These are phyloP conservation scores for Strix occidentalis DNA, from an alignment of 2,797 vertebrate species.

Conservation along the genomic window DNA sequence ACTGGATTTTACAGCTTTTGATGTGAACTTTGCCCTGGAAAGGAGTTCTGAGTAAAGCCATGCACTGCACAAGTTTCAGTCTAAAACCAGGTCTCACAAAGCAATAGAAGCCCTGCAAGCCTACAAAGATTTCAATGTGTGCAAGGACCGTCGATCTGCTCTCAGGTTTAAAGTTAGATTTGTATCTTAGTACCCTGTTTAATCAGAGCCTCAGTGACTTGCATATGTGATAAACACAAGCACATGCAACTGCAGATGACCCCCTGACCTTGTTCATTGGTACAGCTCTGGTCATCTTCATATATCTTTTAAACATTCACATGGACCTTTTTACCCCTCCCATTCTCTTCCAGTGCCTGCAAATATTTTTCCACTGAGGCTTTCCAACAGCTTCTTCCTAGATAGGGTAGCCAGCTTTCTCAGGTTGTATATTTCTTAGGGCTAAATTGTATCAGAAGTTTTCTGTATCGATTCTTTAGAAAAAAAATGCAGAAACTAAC, in stretches of 20 bases:
- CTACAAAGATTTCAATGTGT: not conserved
- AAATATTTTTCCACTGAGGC: not conserved
- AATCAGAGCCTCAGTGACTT: not conserved
- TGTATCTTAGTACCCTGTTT: not conserved
- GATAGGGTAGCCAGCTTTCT: not conserved
- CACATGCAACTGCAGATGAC: not conserved
- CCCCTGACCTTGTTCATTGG: not conserved
- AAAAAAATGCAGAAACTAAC: not conserved
- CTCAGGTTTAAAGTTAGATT: not conserved
- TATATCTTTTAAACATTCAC: not conserved
- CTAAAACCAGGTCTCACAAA: not conserved
- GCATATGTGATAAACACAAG: not conserved
- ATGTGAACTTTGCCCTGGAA: not conserved
- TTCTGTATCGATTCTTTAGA: not conserved
- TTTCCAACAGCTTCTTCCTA: not conserved
- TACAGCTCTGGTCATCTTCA: not conserved
- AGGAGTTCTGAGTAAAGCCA: not conserved
- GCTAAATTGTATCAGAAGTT: not conserved
- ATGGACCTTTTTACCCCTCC: not conserved
- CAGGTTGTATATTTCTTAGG: not conserved
- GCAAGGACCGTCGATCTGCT: accelerated
- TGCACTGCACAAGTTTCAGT: not conserved
- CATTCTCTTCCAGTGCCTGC: not conserved
- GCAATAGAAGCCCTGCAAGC: not conserved
- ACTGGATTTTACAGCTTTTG: not conserved